Evolutionary conservation across 2,797 vertebrate species (phyloP).

Genomic region (Podargus strigoides): DNA sequence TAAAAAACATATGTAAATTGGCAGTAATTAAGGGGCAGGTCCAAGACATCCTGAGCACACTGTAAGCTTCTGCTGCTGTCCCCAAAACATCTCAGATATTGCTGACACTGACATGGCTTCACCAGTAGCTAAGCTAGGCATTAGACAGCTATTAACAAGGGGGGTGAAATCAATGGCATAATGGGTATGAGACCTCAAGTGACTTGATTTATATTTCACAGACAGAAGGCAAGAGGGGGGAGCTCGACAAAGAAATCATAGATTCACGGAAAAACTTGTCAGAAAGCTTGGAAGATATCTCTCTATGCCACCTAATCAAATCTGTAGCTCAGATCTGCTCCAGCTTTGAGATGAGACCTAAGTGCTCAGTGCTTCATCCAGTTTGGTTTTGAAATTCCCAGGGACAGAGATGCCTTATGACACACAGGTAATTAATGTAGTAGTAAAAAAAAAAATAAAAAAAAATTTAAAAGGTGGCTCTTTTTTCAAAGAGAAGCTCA

Average conservation of each 20-base stretch:
- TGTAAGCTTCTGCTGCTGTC: neutral
- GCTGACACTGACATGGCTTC: neutral
- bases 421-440: neutral
- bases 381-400: neutral
- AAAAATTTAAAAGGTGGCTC: no score
- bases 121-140: neutral
- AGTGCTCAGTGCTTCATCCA: neutral
- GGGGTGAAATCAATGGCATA: neutral
- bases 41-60: neutral
- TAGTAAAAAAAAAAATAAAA: neutral
- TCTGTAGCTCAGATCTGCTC: neutral
- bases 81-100: neutral
- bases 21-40: neutral
- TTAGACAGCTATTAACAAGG: accelerated
- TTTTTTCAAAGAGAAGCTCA: neutral
- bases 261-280: neutral
- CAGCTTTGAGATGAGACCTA: accelerated
- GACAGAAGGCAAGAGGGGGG: neutral
- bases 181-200: neutral
- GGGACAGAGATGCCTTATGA: neutral
- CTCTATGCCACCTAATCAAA: neutral
- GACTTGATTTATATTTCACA: neutral
- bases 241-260: neutral
- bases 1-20: neutral
- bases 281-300: neutral